Base-by-base conservation (phyloP, 2,888 invertebrate species). In the Euspilapteryx auroguttella region DNA sequence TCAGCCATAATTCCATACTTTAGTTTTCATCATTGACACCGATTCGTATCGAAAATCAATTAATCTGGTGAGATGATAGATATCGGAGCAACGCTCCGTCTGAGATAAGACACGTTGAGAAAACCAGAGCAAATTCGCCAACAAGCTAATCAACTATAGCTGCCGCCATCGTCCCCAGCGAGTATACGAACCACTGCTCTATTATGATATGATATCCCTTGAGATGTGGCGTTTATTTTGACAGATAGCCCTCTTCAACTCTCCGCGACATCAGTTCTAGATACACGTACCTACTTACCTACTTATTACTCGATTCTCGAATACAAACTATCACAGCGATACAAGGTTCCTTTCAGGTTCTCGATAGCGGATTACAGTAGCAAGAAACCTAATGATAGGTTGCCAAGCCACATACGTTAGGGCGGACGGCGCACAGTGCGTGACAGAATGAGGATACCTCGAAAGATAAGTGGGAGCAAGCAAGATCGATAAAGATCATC, bases 41-140 rank as follows among this genome's bases (percentile, higher is more conserved):
- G 48, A 49, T 55, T 39, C 38, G 33, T 52, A 53, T 52, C 47
- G 35, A 36, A 38, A 48, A 50, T 51, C 50, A 49, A 53, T 54
- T 52, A 47, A 55, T 54, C 47, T 53, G 39, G 30, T 35, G 39
- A 46, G 50, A 53, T 48, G 51, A 47, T 47, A 48, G 54, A 47
- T 47, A 40, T 37, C 37, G 37, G 35, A 32, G 35, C 38, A 37
- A 37, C 40, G 45, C 38, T 35, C 36, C n/a, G n/a, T n/a, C n/a
- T 35, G 39, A 55, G 68, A 69, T 69, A 68, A 64, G 49, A 45
- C 62, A 62, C 57, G 59, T 37, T 34, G 47, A 42, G 48, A 46
- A 54, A 59, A 55, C 49, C 55, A 47, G 56, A 43, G 42, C 55
- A 55, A 55, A 54, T 55, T n/a, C 7, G n/a, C 10, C 9, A 33